Evolutionary conservation across 53 echinoderm and acorn worm species (phyloP), one percentile per base, ranked within the genome.

Genomic region (Echinarachnius parma): DNA sequence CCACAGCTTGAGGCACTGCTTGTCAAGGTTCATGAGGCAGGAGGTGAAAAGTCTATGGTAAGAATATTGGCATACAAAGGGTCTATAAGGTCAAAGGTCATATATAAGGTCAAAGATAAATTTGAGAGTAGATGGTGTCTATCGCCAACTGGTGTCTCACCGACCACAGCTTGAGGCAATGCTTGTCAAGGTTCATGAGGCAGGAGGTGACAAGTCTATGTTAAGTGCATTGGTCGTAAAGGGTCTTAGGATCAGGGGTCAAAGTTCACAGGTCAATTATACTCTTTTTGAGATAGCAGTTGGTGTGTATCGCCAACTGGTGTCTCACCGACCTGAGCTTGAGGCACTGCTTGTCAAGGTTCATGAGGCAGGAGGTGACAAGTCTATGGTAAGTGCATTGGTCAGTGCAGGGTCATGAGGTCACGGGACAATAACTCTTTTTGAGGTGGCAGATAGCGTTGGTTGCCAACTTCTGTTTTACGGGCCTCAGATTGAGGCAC

Each of bases 51-150:
- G 69, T 80, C 76, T 42, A 74, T 68, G 74, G 92, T 86, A 78
- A 46, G 25, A 22, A 57, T n/a, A n/a, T n/a, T n/a, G n/a, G n/a
- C n/a, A n/a, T n/a, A n/a, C n/a, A n/a, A n/a, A n/a, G n/a, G n/a
- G n/a, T n/a, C n/a, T n/a, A n/a, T n/a, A n/a, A n/a, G n/a, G n/a
- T n/a, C n/a, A n/a, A n/a, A n/a, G n/a, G n/a, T n/a, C n/a, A n/a
- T n/a, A n/a, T n/a, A n/a, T n/a, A n/a, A n/a, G n/a, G n/a, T n/a
- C n/a, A n/a, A n/a, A n/a, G n/a, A n/a, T n/a, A n/a, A n/a, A n/a
- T n/a, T n/a, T n/a, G n/a, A n/a, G 91, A 47, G 96, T 91, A 34
- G 96, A 95, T 64, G 87, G 91, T 70, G 96, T 91, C 44, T 95
- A 95, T 61, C 87, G 96, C 32, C 90, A 90, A 53, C 85, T 95